A percentile compares a stretch with the other conserved stretches of the same genome.
Evolutionary conservation across 2,113 vertebrate species (phyloP).

Genomic region (Meleagris gallopavo): DNA sequence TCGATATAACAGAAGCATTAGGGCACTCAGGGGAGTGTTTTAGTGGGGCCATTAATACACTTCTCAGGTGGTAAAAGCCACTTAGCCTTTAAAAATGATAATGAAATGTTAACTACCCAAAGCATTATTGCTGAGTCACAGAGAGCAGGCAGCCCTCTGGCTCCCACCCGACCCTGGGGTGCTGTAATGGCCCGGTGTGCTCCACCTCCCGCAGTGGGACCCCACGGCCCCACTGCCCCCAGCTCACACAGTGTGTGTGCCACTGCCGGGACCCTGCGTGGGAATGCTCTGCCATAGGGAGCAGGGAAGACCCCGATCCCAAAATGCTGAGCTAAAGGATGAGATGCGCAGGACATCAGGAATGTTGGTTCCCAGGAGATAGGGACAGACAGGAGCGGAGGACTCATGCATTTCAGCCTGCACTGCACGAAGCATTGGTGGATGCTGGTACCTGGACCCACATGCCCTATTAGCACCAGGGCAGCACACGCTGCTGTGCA

Average conservation of each 20-base stretch:
- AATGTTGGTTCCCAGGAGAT: not conserved
- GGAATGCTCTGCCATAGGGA: not conserved
- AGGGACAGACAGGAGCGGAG: not conserved
- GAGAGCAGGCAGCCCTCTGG: constrained; percentile 39
- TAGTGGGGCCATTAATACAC: constrained; percentile 74
- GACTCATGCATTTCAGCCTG: not conserved
- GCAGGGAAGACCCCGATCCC: not conserved
- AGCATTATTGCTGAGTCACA: constrained; percentile 75
- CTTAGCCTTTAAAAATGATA: constrained; percentile 78
- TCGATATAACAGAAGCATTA: constrained; percentile 77
- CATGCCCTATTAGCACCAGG: not conserved
- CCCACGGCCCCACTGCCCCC: too few species aligned
- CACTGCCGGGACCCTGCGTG: fast-evolving
- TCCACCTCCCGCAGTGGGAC: too few species aligned
- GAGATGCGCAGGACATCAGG: not conserved
- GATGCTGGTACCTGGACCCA: not conserved
- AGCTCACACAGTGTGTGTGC: fast-evolving
- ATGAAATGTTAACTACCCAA: constrained; percentile 77
- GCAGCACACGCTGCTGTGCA: not conserved
- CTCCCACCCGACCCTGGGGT: not conserved
- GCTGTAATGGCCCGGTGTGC: not conserved
- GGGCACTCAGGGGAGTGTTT: constrained; percentile 74
- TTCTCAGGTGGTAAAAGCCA: constrained; percentile 77
- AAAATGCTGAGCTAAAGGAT: not conserved
- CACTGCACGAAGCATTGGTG: not conserved